Base-by-base conservation (phyloP, 2,888 invertebrate species). In the Melinaea menophilus region DNA sequence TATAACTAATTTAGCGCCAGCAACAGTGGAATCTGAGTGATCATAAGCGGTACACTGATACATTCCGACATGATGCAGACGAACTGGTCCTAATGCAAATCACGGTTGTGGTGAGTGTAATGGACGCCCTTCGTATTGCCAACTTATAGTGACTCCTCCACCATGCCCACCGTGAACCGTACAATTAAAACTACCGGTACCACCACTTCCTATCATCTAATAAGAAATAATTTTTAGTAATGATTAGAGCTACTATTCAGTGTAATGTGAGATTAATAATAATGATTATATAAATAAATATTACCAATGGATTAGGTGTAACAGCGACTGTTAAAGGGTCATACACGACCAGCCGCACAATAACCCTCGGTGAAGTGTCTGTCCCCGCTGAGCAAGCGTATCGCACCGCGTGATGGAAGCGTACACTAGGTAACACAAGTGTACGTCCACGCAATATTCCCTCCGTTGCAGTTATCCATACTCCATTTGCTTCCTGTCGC, bases 1-100 rank as follows among this genome's bases (percentile, higher is more conserved):
- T 76, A 96, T 91, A 72, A 95, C 91, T 31, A 96, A 86, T 85
- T 96, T 95, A 7, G 95, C 94, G 73, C 94, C 94, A 61, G 95
- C 94, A 73, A 96, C 96, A 47, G 95, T 94, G 73, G 95, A 95
- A 76, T 95, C 95, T 62, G 93, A 92, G 75, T 95, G 95, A 76
- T 95, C 95, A 74, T 94, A 93, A 1, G 95, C 96, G 65, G 97
- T 93, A 82, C 97, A 97, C 82, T 97, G 97, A 84, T 97, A 97
- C 87, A 97, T 93, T 58, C 97, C 97, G 71, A 94, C 94, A 84
- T 97, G 97, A 69, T 95, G 94, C 59, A 95, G 91, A 55, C 94
- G 93, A 7, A 97, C 95, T 34, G 93, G 86, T 78, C 92, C 88
- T 84, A 94, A 79, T 63, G 93, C 88, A 73, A 95, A 75, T 34